Base-by-base conservation (phyloP, 2,888 invertebrate species). In the Lymantria monacha region DNA sequence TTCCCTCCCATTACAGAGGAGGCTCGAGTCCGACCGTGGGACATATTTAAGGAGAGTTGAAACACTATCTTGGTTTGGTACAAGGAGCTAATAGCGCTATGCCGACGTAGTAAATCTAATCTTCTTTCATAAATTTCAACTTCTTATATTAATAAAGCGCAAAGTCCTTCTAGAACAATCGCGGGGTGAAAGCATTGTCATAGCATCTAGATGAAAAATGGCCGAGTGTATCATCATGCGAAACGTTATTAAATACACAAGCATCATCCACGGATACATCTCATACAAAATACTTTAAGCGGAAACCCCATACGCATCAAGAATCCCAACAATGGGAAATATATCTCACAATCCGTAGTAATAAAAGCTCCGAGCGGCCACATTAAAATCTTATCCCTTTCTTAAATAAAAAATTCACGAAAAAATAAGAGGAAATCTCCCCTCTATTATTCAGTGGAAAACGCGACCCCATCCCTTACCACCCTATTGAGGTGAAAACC, bases 341-440 rank as follows among this genome's bases (percentile, higher is more conserved):
- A 84, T 84, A 86, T 84, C 82, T 86, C 85, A 81, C 81, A 85
- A 87, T 85, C 86, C 79, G 74, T 59, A 83, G 87, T 89, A 90
- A 90, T 91, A 90, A 90, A 86, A 85, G 83, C 81, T 64, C 69
- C 75, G 77, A 82, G 85, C 83, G 79, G 83, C 87, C 87, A 90
- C 90, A 91, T 90, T 90, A 91, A 91, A 91, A 89, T 90, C 90
- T 90, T 91, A 91, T 91, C 90, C 90, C 85, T 90, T 90, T 90
- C 90, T 90, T 91, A 90, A 90, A 91, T 90, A 90, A 89, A 91
- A 90, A 89, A 90, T 86, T 90, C 91, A 89, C 89, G 87, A 90
- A 90, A 90, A 91, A 88, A 87, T 85, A 85, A 83, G 83, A 85
- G 74, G 81, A 84, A 85, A 82, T 84, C 82, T 81, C 83, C 87